Conservation (phyloP, 2,888 invertebrate genomes). For the Sarcophaga rosellei region DNA sequence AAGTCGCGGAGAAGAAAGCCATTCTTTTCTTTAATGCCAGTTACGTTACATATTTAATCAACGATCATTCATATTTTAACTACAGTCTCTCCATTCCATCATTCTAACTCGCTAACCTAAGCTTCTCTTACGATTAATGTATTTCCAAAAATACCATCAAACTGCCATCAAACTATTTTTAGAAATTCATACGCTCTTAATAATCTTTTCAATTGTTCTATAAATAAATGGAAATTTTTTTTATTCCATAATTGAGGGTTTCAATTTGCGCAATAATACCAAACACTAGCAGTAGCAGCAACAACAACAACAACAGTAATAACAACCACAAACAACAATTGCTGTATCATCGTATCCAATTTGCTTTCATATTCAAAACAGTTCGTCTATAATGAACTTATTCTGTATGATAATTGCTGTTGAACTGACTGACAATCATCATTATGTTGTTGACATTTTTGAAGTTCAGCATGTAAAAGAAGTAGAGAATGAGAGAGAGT, state of each 20-base stretch:
- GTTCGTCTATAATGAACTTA: background rate
- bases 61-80: no score
- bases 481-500: background rate
- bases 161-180: no score
- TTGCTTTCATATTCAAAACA: background rate
- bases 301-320: background rate
- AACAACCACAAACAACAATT: background rate
- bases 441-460: slow-evolving; percentile 37
- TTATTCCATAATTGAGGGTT: background rate
- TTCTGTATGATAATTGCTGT: background rate
- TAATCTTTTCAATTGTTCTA: background rate
- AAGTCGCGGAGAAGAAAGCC: no score
- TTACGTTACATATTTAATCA: no score
- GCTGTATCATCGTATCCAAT: background rate
- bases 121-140: no score
- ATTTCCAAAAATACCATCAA: no score
- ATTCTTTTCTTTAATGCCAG: no score
- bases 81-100: no score
- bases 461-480: background rate
- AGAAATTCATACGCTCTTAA: background rate
- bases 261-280: background rate
- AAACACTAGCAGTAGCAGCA: background rate
- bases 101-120: no score
- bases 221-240: background rate
- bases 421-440: slow-evolving; percentile 24